Base-by-base conservation (phyloP, 2,113 vertebrate genomes). In the Mustelus asterias region DNA sequence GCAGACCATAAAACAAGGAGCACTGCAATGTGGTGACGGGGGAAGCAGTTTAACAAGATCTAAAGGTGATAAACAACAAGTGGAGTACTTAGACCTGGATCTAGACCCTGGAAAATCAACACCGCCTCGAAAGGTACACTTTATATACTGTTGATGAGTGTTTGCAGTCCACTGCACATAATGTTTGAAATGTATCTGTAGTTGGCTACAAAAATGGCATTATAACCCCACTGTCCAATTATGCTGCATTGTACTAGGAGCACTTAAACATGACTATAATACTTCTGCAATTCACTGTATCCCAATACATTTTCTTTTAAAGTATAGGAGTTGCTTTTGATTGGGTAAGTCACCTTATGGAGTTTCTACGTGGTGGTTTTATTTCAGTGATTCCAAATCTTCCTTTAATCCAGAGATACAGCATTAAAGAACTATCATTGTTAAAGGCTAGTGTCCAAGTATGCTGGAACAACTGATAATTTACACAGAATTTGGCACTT, bases 31-130 rank as follows among this genome's bases (percentile, higher is more conserved):
- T 89, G 97, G 98, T 1, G 99, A 99, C 96, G 99, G 98, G 63
- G 99, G 98, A 95, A 98, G 97, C 97, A 99, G 99, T 96, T 99
- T 99, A 26, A 98, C 99, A 98, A 99, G 99, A 97, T 98, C 98
- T n/a, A 99, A 99, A 97, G 98, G 98, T 97, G 99, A 99, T 97
- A 99, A 99, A 96, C 99, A 99, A 97, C 99, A 99, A 97, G 99
- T 99, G 96, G 99, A 99, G 96, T 99, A 99, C 97, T 97, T 99
- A 96, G 99, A 99, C 97, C 97, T 99, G 96, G 99, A 99, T 96
- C 98, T 99, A 58, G 99, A 99, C 96, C 98, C 99, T 0, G 98
- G 99, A 95, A 99, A 99, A 96, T 99, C 99, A 96, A 99, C 99
- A 20, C 99, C 99, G 95, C 99, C 99, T 95, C 98, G 99, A 78